phyloP scores from a whole-genome alignment of 1,140 invertebrate species.

The Pachypsylla venusta region DNA sequence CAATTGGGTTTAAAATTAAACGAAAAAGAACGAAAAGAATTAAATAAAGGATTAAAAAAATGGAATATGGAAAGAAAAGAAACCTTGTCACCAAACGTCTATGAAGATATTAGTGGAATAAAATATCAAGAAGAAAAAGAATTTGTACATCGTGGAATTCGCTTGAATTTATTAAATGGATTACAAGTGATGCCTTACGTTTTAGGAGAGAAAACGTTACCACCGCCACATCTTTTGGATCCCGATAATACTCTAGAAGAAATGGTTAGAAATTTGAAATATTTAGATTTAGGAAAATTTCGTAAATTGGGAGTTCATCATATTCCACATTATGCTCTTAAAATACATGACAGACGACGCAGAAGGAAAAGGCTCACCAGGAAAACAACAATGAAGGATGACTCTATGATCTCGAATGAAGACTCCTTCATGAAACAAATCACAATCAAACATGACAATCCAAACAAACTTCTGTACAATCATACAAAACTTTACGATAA shows the following conservation, averaged over 20 bases:
- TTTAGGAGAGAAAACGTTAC: neutral
- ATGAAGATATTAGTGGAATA: neutral
- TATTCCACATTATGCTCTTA: neutral
- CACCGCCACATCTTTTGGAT: neutral
- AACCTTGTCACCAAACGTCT: neutral
- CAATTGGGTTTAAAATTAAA: neutral
- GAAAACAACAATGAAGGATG: neutral
- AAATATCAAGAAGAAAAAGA: neutral
- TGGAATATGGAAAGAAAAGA: neutral
- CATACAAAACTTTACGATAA: conserved; percentile 2
- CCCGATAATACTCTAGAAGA: neutral
- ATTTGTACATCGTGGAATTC: neutral
- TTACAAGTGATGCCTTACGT: neutral
- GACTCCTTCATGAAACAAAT: neutral
- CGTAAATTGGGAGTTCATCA: neutral
- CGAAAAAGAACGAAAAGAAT: neutral
- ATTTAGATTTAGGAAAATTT: neutral
- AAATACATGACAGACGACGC: neutral
- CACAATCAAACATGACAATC: neutral
- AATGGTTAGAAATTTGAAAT: neutral
- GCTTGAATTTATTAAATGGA: neutral
- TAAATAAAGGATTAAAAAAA: neutral
- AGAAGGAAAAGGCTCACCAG: neutral
- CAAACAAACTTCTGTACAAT: neutral
- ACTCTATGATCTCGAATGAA: neutral